Evolutionary conservation across 2,888 invertebrate species (phyloP).

Genomic region (Cactoblastis cactorum): DNA sequence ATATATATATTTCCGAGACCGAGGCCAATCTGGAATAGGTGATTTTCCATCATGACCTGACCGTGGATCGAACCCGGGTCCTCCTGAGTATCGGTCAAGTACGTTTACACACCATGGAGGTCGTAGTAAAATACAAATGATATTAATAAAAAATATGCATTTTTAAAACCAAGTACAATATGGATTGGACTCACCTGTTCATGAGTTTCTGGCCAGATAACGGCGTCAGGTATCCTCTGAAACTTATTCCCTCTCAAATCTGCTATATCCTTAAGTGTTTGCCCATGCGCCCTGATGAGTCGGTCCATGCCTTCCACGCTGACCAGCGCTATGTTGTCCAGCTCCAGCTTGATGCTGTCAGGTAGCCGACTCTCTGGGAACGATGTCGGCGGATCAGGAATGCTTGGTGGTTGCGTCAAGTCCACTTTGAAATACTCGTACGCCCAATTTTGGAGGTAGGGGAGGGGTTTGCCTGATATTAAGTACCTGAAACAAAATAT

Average conservation of each 20-base stretch:
- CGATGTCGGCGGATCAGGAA: constrained; percentile 77
- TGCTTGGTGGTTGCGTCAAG: constrained; percentile 53
- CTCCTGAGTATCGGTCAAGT: too few relatives aligned
- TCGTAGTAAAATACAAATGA: too few relatives aligned
- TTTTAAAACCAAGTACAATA: too few relatives aligned
- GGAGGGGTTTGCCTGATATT: constrained; percentile 85
- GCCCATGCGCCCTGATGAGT: constrained; percentile 93
- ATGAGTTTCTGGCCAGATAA: constrained; percentile 94
- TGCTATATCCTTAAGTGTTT: constrained; percentile 94
- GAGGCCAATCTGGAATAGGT: too few relatives aligned
- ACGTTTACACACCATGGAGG: too few relatives aligned
- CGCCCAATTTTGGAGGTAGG: constrained; percentile 91
- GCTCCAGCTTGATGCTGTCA: constrained; percentile 77
- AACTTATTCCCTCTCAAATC: constrained; percentile 85
- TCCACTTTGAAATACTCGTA: constrained; percentile 84
- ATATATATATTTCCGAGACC: too few relatives aligned
- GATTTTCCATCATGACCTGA: too few relatives aligned
- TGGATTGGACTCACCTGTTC: constrained; percentile 83
- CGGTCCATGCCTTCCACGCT: constrained; percentile 88
- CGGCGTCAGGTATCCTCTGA: constrained; percentile 93
- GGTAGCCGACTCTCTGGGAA: constrained; percentile 85
- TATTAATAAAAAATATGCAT: too few relatives aligned
- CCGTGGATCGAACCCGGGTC: too few relatives aligned
- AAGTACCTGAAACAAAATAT: constrained; percentile 83
- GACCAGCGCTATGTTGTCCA: constrained; percentile 62